Evolutionary conservation across 2,113 vertebrate species (phyloP), one percentile per base, ranked within the genome.

Genomic region (Eudyptes chrysolophus): DNA sequence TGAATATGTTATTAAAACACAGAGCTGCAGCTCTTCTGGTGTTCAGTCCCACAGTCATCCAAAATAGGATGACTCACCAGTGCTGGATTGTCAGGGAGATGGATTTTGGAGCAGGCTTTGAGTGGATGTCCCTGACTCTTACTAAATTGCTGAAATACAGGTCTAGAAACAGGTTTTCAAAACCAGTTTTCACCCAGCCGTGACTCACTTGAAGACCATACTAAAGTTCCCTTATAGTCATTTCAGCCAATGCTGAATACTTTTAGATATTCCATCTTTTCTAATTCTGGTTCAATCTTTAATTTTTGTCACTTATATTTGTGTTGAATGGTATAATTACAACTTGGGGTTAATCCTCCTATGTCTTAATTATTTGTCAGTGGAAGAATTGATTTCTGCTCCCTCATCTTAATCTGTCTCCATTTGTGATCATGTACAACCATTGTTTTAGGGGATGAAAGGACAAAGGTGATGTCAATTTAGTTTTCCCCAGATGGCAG

Each of bases 291-390:
- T 75, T 34, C 30, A 14, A 1, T 74, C 49, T 78, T 97, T 87
- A 36, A 1, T 68, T 95, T 92, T 88, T 92, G 30, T 95, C 64
- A 79, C 76, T 96, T 96, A 64, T 32, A 38, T 95, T 97, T 97
- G 69, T 72, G 40, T 32, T 75, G 83, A 92, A 79, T 74, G 42
- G 25, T 87, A 62, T 92, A 95, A 64, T 55, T 88, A 51, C 94
- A 97, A 76, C 87, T n/a, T 85, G 94, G 81, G 82, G 64, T 88
- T 88, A 96, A 97, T 97, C 90, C 97, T 98, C 95, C 94, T 96
- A 91, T 95, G 75, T 97, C 96, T 98, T 98, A 98, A 98, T 97
- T 98, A 97, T 95, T 98, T 97, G 84, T 88, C 96, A 98, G 93
- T 80, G 74, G 61, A 85, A 94, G 80, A 95, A 97, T 76, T 95